Evolutionary conservation across 2,113 vertebrate species (phyloP), one percentile per base, ranked within the genome.

Genomic region (Antennarius striatus): DNA sequence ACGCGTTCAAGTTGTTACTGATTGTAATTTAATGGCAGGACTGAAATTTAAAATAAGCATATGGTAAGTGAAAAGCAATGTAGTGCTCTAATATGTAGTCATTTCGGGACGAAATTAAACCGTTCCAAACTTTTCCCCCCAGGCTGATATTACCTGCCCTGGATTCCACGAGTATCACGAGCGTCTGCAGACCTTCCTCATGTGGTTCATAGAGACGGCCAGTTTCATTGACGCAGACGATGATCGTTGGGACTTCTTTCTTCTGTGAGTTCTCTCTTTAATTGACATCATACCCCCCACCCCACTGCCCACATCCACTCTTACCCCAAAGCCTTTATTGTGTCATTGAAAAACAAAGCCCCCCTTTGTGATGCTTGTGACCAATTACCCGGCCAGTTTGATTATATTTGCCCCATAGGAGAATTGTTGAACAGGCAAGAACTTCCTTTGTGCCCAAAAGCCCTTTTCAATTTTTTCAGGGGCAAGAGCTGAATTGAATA

Each of bases 131-230:
- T 4, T 36, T 7, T 7, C 32, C 7, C 32, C 32, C 82, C 92
- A 97, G 96, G 95, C 93, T n/a, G 96, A 98, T 74, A 90, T 98
- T 90, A 93, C 92, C 87, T 95, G 94, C 91, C 93, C 94, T 63
- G 96, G 96, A 90, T 98, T 99, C 95, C 94, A 90, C 91, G 96
- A 98, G 90, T 98, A 97, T 91, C 96, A 98, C 89, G 93, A 96
- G 91, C 96, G 97, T 89, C 94, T 98, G 90, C 96, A 98, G 94
- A 98, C 96, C 64, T 99, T 98, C 92, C 96, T 99, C 92, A 98
- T 99, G 96, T 98, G 96, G 97, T 98, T 96, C 94, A 99, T 99
- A 89, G 97, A 99, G 94, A 98, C 96, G 30, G 98, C 96, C 91
- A 98, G 96, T 88, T 99, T 95, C 94, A 99, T 99, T 91, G 96